Evolutionary conservation across 2,113 vertebrate species (phyloP).

Genomic region (Hassar affinis): DNA sequence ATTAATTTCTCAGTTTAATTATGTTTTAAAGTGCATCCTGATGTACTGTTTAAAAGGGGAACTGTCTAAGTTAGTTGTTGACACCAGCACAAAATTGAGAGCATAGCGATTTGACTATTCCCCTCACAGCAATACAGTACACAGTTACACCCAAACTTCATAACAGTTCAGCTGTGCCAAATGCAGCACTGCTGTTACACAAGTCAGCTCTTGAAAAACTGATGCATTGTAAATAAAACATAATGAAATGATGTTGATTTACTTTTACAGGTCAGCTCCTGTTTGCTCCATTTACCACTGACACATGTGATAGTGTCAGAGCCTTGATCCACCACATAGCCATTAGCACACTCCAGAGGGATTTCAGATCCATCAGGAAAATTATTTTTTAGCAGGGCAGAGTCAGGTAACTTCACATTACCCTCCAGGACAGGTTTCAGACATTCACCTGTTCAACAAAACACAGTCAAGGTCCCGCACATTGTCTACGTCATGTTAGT

Average conservation of each 20-base stretch:
- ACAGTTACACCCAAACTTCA: not conserved
- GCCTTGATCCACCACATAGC: slow-evolving; percentile 37
- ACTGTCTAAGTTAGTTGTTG: no score
- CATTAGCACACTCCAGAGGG: slow-evolving; percentile 53
- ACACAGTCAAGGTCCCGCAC: not conserved
- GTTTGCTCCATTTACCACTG: slow-evolving; percentile 42
- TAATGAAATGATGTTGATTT: not conserved
- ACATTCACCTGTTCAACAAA: slow-evolving; percentile 57
- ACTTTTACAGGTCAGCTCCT: slow-evolving; percentile 56
- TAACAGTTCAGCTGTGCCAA: not conserved
- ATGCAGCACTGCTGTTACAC: not conserved
- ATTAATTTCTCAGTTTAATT: not conserved
- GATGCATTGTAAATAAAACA: not conserved
- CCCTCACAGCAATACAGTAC: not conserved
- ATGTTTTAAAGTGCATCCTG: not conserved
- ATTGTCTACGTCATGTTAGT: not conserved
- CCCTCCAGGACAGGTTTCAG: not conserved
- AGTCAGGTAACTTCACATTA: slow-evolving; percentile 11
- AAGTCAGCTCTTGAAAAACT: not conserved
- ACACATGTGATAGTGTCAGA: slow-evolving; percentile 46
- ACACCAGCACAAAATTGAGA: no score
- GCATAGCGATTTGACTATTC: not conserved
- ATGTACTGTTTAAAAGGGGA: not conserved
- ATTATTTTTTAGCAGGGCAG: slow-evolving; percentile 42
- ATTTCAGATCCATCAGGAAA: slow-evolving; percentile 32